Conservation (phyloP, 2,888 invertebrate species). For the Incurvaria masculella region DNA sequence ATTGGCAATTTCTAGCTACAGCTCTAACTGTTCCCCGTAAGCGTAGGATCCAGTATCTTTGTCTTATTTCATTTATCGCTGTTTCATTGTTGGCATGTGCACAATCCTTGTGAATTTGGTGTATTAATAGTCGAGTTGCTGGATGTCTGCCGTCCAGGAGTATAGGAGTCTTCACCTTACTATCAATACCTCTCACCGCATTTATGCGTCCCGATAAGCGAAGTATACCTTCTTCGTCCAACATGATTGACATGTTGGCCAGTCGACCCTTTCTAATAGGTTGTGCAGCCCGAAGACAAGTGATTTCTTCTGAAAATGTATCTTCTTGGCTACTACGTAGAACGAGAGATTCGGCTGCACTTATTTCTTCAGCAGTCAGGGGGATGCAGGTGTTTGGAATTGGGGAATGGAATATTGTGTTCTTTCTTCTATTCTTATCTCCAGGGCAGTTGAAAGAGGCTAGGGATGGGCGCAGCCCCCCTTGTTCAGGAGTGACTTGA, state of each 20-base stretch:
- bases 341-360: not conserved
- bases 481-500: too few relatives aligned
- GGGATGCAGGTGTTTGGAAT: not conserved
- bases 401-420: too few relatives aligned
- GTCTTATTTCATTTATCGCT: not conserved
- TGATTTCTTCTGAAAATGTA: not conserved
- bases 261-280: not conserved
- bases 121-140: not conserved
- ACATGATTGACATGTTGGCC: not conserved
- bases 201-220: slow-evolving; percentile 1
- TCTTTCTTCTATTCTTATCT: too few relatives aligned
- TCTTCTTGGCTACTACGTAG: not conserved
- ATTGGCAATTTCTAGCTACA: not conserved
- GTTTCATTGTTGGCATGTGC: slow-evolving; percentile 1
- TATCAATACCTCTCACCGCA: not conserved
- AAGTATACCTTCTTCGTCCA: slow-evolving; percentile 2
- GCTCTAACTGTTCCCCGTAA: not conserved
- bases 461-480: too few relatives aligned
- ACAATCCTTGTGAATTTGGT: not conserved
- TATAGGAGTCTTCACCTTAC: not conserved
- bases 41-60: not conserved
- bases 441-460: too few relatives aligned
- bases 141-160: slow-evolving; percentile 3
- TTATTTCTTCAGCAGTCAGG: not conserved
- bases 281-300: not conserved